Conservation (phyloP, 2,888 invertebrate species). For the Protophormia terraenovae region DNA sequence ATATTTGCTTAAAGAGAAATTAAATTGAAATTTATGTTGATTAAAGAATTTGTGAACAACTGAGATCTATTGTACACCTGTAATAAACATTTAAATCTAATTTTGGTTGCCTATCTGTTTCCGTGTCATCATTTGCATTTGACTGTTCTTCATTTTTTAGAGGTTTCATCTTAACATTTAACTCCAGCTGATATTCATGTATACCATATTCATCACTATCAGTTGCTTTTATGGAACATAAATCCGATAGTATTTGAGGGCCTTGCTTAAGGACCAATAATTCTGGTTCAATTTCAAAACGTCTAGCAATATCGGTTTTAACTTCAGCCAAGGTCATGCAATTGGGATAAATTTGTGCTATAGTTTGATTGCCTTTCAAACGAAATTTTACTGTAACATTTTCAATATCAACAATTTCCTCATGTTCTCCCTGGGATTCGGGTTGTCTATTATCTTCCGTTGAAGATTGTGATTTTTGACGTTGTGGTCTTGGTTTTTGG, state of each 20-base stretch:
- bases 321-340: slow-evolving; percentile 83
- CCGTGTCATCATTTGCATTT: slow-evolving; percentile 10
- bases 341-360: slow-evolving; percentile 80
- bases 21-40: not conserved
- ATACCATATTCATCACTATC: slow-evolving; percentile 79
- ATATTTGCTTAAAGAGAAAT: slow-evolving; percentile 75
- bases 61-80: slow-evolving; percentile 72
- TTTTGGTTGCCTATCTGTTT: slow-evolving; percentile 61
- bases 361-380: slow-evolving; percentile 76
- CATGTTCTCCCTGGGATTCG: slow-evolving; percentile 61
- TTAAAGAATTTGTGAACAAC: not conserved
- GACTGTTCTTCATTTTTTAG: not conserved
- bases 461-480: not conserved
- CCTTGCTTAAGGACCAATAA: slow-evolving; percentile 82
- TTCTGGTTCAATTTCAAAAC: slow-evolving; percentile 83
- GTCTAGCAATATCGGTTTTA: slow-evolving; percentile 84
- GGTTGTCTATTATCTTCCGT: not conserved
- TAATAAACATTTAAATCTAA: slow-evolving; percentile 79
- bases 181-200: slow-evolving; percentile 75
- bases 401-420: slow-evolving; percentile 72
- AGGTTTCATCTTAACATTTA: slow-evolving; percentile 35
- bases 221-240: slow-evolving; percentile 74
- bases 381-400: slow-evolving; percentile 81
- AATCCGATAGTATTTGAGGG: slow-evolving; percentile 78
- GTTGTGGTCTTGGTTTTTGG: not conserved